Conservation (phyloP, 2,113 vertebrate species). For the Mustela lutreola region DNA sequence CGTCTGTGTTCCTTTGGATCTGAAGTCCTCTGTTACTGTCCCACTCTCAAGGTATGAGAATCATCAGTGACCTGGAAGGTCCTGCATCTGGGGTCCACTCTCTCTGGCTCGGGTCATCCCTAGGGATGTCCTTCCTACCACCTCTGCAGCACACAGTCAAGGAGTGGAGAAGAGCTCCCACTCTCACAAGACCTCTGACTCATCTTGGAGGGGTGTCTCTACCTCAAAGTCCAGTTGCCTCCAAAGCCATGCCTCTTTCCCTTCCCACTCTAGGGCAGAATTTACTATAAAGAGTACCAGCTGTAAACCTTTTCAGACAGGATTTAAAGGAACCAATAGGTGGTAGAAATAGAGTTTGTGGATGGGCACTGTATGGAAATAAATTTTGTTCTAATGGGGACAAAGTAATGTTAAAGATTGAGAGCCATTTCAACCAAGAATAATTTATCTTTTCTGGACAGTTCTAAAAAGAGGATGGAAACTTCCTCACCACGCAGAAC, state of each 20-base stretch:
- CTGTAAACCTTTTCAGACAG: not conserved
- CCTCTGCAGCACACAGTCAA: not conserved
- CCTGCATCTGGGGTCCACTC: not conserved
- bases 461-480: not conserved
- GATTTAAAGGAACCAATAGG: not conserved
- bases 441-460: slow-evolving; percentile 1
- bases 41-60: not conserved
- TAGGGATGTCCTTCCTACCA: not conserved
- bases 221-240: not conserved
- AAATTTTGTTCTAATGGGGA: not conserved
- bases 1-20: not conserved
- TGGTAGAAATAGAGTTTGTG: not conserved
- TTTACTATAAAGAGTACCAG: not conserved
- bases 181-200: not conserved
- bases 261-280: not conserved
- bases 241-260: not conserved
- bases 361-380: not conserved
- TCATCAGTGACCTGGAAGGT: not conserved
- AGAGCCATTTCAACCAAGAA: not conserved
- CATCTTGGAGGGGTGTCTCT: not conserved
- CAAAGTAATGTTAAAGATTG: not conserved
- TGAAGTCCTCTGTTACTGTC: not conserved
- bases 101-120: no score
- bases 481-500: not conserved
- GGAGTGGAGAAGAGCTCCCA: not conserved